A percentile compares a stretch with the other conserved stretches of the same genome.
phyloP scores from a whole-genome alignment of 2,888 invertebrate genomes.

The Thecocarcelia acutangulata region DNA sequence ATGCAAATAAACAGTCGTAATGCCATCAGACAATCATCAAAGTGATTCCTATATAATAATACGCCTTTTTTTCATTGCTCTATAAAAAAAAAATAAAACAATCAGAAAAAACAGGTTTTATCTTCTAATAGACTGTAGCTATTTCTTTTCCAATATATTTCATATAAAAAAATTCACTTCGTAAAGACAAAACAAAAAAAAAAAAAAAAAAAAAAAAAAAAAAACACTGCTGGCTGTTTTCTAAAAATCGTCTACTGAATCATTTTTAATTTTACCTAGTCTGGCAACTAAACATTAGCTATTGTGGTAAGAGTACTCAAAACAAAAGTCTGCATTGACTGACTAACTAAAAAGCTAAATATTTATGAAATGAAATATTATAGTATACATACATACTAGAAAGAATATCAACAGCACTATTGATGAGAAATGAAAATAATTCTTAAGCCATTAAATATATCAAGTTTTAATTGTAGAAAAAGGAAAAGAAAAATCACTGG shows the following conservation, averaged over 20 bases:
- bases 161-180: too few relatives aligned
- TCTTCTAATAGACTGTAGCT: too few relatives aligned
- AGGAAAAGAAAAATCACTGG: too few relatives aligned
- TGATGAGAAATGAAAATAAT: conserved; percentile 39
- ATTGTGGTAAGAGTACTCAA: conserved; percentile 48
- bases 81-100: too few relatives aligned
- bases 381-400: not conserved
- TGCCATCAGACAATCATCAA: too few relatives aligned
- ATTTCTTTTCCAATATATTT: too few relatives aligned
- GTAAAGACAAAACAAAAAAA: not conserved
- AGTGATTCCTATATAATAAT: too few relatives aligned
- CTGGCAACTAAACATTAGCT: conserved; percentile 17
- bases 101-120: too few relatives aligned
- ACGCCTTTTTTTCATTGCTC: too few relatives aligned
- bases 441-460: conserved; percentile 46
- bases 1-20: too few relatives aligned
- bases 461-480: conserved; percentile 8
- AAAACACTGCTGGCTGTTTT: not conserved
- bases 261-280: too few relatives aligned
- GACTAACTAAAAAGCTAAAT: conserved; percentile 49
- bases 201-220: conserved; percentile 21
- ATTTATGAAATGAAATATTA: conserved; percentile 31
- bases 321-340: conserved; percentile 59
- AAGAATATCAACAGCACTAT: not conserved
- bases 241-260: too few relatives aligned